Evolutionary conservation across 2,113 vertebrate genomes (phyloP).

Genomic region (Mandrillus leucophaeus): DNA sequence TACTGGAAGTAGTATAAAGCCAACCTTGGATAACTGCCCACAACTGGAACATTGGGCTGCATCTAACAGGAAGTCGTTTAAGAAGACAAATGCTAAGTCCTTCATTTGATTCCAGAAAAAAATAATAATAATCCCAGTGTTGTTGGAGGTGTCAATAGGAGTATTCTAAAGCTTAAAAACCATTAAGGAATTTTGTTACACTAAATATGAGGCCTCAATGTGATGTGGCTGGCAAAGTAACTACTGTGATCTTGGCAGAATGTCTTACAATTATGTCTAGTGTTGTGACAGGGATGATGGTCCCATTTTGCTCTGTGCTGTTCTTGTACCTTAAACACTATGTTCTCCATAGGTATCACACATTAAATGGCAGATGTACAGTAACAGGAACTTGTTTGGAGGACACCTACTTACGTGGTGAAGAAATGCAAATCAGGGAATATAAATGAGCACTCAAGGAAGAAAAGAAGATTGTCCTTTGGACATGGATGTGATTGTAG

Average conservation of each 20-base stretch:
- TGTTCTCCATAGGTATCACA: not conserved
- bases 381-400: not conserved
- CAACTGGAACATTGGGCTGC: not conserved
- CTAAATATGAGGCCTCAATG: not conserved
- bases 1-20: not conserved
- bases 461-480: not conserved
- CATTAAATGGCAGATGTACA: not conserved
- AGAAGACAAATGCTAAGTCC: not conserved
- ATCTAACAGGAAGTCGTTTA: constrained; percentile 2
- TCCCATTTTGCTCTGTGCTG: not conserved
- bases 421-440: not conserved
- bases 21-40: not conserved
- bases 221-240: not conserved
- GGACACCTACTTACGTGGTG: not conserved
- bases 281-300: not conserved
- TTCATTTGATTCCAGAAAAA: constrained; percentile 14
- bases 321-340: not conserved
- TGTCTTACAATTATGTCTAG: not conserved
- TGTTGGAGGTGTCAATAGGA: not conserved
- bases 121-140: not conserved
- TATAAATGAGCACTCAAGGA: not conserved
- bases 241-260: not conserved
- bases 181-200: constrained; percentile 7
- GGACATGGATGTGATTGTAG: not conserved
- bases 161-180: not conserved